These are phyloP conservation scores for Mesoclemmys tuberculata DNA, from an alignment of 2,113 vertebrate genomes.

Conservation along the genomic window DNA sequence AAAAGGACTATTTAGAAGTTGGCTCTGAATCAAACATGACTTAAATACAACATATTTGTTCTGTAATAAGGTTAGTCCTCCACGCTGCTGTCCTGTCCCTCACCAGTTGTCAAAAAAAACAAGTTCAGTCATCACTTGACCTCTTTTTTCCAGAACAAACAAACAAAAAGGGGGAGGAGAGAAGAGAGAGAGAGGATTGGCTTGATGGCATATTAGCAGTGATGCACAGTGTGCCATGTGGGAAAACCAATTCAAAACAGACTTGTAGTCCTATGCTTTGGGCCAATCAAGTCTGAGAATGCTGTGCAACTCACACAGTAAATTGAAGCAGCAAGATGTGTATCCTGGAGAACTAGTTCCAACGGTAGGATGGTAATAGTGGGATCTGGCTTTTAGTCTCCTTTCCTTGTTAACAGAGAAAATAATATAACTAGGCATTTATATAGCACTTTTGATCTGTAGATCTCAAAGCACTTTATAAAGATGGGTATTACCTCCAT, in stretches of 20 bases:
- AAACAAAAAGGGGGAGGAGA: background rate
- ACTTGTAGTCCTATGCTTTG: rapidly evolving
- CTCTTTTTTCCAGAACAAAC: background rate
- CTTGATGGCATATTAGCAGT: background rate
- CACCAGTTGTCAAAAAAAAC: background rate
- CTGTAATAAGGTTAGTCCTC: background rate
- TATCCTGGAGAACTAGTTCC: background rate
- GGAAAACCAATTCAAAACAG: background rate
- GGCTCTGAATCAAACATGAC: background rate
- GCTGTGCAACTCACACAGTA: background rate
- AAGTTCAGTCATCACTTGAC: background rate
- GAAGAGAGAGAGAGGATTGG: rapidly evolving
- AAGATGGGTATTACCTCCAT: background rate
- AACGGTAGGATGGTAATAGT: background rate
- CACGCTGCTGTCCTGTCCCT: background rate
- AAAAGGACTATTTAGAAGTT: background rate
- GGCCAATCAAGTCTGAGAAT: rapidly evolving
- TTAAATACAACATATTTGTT: background rate
- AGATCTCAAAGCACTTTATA: background rate
- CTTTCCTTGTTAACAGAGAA: background rate
- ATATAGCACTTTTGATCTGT: background rate
- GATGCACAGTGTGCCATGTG: background rate
- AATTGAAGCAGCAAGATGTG: background rate
- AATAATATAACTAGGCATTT: background rate
- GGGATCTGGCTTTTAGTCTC: background rate